Conservation (phyloP, 2,113 vertebrate genomes). For the Saimiri boliviensis region DNA sequence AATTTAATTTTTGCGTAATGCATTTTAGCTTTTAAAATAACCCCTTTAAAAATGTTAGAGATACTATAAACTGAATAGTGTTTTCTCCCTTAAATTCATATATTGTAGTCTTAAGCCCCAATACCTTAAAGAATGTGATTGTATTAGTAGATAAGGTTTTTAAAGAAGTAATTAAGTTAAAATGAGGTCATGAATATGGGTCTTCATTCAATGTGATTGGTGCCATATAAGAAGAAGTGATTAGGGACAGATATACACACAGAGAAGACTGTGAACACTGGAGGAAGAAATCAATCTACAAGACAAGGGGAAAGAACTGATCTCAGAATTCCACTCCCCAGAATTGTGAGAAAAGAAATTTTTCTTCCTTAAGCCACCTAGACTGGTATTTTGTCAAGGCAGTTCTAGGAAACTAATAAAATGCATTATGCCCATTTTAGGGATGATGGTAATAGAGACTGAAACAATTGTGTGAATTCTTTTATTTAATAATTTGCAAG, state of each 20-base stretch:
- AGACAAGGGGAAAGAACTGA: neutral
- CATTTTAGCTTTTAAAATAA: slow-evolving; percentile 1
- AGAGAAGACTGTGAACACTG: neutral
- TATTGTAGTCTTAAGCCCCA: neutral
- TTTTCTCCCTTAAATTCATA: neutral
- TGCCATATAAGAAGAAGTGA: neutral
- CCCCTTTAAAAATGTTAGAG: neutral
- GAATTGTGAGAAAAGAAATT: neutral
- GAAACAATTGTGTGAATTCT: neutral
- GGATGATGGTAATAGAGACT: neutral
- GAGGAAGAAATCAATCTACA: neutral
- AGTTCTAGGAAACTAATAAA: neutral
- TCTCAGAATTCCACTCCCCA: neutral
- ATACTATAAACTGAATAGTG: neutral
- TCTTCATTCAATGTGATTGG: neutral
- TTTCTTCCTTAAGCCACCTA: neutral
- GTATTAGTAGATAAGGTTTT: neutral
- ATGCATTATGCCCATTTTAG: neutral
- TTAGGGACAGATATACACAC: no score
- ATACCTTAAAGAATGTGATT: neutral
- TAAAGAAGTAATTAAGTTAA: neutral
- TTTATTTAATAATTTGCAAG: neutral
- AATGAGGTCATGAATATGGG: neutral
- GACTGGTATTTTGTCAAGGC: no score
- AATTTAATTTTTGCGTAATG: neutral